Base-by-base conservation (phyloP, 2,113 vertebrate genomes). In the Hippocampus abdominalis region DNA sequence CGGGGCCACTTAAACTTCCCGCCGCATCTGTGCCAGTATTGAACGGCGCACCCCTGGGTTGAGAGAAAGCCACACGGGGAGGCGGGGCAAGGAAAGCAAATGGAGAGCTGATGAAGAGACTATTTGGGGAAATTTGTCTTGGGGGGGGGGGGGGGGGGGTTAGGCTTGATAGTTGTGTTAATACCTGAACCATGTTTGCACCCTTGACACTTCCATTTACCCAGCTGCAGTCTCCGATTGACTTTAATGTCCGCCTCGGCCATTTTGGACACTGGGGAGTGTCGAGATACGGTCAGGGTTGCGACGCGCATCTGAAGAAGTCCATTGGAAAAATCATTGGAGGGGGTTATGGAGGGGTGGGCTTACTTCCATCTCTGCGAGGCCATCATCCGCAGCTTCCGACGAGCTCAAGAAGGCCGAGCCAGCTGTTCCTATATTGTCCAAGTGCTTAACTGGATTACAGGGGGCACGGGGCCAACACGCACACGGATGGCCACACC, bases 341-440 rank as follows among this genome's bases (percentile, higher is more conserved):
- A 29, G 27, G 29, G 27, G 4, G 4, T 6, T 32, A 32, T 18
- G 15, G 18, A n/a, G 2, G n/a, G 39, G 18, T n/a, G 39, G 21
- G 21, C 11, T 11, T 12, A 13, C 69, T 23, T 65, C n/a, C 39
- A 70, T 76, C 65, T 76, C 44, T 75, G 74, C 74, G 39, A 13
- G 27, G 63, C 36, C 79, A 76, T 67, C 73, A 51, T 74, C 44
- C 49, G 73, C 44, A 72, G 77, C 69, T 86, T 83, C 82, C 13
- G 66, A 4, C 63, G 70, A 40, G n/a, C 64, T 51, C 68, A 65
- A 66, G 69, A 85, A 86, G 85, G 68, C 77, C 21, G 16, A 62
- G 69, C 87, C 93, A 94, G 93, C 91, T 94, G 92, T 85, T 91
- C 70, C 20, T 32, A 80, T 53, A 84, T 78, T 76, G 75, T 78